A percentile compares a stretch with the other conserved stretches of the same genome.
These are phyloP conservation scores for Perca flavescens DNA, from an alignment of 2,113 vertebrate genomes.

Conservation along the genomic window DNA sequence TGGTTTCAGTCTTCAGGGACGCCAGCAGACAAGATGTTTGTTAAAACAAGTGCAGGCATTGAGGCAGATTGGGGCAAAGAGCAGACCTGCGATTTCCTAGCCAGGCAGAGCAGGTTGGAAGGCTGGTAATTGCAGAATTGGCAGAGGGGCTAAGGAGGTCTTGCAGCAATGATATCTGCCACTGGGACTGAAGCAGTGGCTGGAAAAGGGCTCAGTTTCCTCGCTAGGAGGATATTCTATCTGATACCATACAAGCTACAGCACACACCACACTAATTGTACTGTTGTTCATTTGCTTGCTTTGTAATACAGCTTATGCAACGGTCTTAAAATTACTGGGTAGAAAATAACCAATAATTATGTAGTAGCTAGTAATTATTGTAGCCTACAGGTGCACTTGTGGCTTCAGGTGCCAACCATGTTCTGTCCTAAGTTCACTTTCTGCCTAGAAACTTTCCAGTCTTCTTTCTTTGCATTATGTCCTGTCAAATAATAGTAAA, in stretches of 20 bases:
- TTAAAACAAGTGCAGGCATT: conserved; percentile 84
- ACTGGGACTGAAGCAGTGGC: conserved; percentile 53
- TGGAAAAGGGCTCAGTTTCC: conserved; percentile 37
- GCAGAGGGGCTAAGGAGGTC: conserved; percentile 77
- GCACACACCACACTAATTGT: conserved; percentile 9
- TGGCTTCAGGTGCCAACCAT: not conserved
- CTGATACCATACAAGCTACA: conserved; percentile 21
- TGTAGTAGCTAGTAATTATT: conserved; percentile 17
- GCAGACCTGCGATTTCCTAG: conserved; percentile 80
- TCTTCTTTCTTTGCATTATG: not conserved
- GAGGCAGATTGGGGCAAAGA: conserved; percentile 81
- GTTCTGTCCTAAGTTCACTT: not conserved
- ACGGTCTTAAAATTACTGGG: conserved; percentile 24
- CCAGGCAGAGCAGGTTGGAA: conserved; percentile 79
- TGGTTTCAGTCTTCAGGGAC: conserved; percentile 83
- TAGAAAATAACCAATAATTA: conserved; percentile 45
- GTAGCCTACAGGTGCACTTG: not conserved
- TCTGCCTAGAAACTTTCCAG: not conserved
- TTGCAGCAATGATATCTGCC: conserved; percentile 77
- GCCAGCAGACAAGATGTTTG: conserved; percentile 82
- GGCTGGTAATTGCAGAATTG: conserved; percentile 82
- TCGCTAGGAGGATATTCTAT: conserved; percentile 43
- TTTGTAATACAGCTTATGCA: conserved; percentile 14
- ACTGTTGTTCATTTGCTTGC: conserved; percentile 3
- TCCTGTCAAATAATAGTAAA: not conserved